Conservation (phyloP, 2,113 vertebrate species). For the Orthonyx spaldingii region DNA sequence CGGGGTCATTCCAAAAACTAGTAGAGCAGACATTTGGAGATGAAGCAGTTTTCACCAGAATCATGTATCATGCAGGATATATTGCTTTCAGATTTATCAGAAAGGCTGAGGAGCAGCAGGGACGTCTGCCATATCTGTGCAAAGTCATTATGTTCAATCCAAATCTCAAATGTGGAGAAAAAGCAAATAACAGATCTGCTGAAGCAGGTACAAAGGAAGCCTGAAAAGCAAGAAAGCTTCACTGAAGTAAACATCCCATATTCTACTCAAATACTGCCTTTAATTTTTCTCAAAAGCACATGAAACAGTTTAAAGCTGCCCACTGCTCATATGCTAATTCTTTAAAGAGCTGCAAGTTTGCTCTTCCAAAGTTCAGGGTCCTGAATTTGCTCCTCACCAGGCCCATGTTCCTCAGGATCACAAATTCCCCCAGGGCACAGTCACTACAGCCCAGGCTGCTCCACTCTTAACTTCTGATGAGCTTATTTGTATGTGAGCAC, state of each 20-base stretch:
- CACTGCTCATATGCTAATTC: background rate
- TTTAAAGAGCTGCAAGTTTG: background rate
- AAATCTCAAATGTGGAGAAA: background rate
- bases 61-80: background rate
- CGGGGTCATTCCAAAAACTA: background rate
- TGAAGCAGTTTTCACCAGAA: background rate
- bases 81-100: background rate
- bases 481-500: background rate
- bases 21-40: background rate
- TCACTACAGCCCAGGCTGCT: background rate
- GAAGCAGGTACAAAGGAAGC: background rate
- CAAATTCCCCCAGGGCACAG: background rate
- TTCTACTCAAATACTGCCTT: background rate
- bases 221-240: background rate
- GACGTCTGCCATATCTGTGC: background rate
- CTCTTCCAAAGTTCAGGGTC: background rate
- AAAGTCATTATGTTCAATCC: background rate
- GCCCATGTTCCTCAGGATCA: background rate
- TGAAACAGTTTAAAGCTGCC: background rate
- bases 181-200: background rate
- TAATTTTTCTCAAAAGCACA: background rate
- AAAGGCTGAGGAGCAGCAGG: background rate
- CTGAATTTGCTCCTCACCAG: background rate
- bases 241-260: background rate
- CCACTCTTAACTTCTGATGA: background rate